Percentiles rank a stretch among this genome's conserved stretches.
These are phyloP conservation scores for Drosophila neoperkinsi DNA, from an alignment of 2,888 invertebrate genomes.

Conservation along the genomic window DNA sequence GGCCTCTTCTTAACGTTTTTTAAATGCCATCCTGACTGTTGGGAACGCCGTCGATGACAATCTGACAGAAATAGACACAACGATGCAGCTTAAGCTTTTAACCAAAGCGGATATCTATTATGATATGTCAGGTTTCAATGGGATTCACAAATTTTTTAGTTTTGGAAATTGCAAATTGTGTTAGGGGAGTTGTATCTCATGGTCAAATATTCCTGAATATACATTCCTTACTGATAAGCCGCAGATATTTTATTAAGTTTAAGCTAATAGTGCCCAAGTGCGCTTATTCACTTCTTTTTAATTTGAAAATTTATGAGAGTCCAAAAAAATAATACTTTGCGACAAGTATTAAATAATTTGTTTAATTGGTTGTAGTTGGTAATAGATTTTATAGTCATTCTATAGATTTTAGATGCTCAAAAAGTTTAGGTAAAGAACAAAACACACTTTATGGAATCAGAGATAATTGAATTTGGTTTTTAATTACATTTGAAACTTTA, in stretches of 20 bases:
- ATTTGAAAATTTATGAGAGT: not conserved
- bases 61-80: constrained; percentile 1
- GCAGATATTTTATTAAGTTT: not conserved
- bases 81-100: not conserved
- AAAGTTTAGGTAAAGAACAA: not conserved
- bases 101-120: not conserved
- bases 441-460: not conserved
- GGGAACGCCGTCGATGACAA: not conserved
- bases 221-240: not conserved
- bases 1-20: constrained; percentile 11
- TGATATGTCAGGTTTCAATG: not conserved
- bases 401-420: not conserved
- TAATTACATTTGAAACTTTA: not conserved
- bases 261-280: not conserved
- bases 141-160: not conserved
- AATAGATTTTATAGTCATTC: not conserved
- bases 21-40: constrained; percentile 5
- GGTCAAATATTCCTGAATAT: not conserved
- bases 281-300: not conserved
- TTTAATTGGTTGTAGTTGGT: not conserved
- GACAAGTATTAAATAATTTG: no score
- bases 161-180: not conserved
- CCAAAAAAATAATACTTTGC: not conserved
- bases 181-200: not conserved
- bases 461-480: not conserved